Percentiles rank a stretch among this genome's conserved stretches.
Conservation (phyloP, 2,888 invertebrate species). For the Beris morrisii region DNA sequence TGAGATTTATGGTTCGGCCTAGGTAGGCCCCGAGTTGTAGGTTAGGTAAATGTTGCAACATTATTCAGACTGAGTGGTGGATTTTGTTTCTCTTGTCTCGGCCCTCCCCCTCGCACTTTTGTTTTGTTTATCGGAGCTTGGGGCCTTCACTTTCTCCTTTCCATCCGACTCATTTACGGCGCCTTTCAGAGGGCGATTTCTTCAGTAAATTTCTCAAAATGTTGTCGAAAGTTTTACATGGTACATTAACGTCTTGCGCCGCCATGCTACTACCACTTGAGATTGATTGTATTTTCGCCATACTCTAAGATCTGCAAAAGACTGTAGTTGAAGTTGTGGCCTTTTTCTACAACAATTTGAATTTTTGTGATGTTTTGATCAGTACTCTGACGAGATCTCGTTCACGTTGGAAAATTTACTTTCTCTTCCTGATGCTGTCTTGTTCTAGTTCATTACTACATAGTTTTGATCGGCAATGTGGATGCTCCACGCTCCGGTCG, state of each 20-base stretch:
- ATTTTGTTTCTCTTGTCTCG: background rate
- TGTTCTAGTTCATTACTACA: background rate
- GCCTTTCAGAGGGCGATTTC: constrained; percentile 6
- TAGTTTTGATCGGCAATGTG: background rate
- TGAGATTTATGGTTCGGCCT: constrained; percentile 11
- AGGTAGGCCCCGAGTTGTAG: background rate
- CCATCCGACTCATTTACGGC: background rate
- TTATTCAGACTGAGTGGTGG: background rate
- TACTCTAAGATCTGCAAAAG: too few relatives aligned
- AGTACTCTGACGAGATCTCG: too few relatives aligned
- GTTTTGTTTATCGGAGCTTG: background rate
- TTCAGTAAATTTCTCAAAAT: background rate
- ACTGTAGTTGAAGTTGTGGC: too few relatives aligned
- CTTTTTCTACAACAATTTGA: too few relatives aligned
- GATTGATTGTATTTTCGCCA: too few relatives aligned
- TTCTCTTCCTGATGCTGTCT: constrained; percentile 20
- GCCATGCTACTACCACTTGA: too few relatives aligned
- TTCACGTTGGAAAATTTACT: constrained; percentile 8
- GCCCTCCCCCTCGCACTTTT: background rate
- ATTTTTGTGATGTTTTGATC: too few relatives aligned
- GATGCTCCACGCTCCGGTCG: background rate
- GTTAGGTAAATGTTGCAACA: constrained; percentile 7
- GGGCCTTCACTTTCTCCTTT: background rate
- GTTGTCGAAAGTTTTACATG: too few relatives aligned
- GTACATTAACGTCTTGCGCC: too few relatives aligned